Base-by-base conservation (phyloP, 2,888 invertebrate species). In the Orthosia gothica region DNA sequence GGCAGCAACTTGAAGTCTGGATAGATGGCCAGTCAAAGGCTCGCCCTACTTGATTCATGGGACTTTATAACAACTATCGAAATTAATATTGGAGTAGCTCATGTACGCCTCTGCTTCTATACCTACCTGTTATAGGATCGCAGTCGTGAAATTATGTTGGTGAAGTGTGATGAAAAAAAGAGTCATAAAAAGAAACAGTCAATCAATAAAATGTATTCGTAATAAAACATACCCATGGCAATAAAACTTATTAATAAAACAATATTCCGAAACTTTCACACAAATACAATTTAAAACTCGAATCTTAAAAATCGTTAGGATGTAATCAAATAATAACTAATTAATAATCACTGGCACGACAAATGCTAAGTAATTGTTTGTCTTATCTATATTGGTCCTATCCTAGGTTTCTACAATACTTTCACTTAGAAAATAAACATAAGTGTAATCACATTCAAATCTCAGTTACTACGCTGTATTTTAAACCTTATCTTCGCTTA, bases 401-500 rank as follows among this genome's bases (percentile, higher is more conserved):
- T 65, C 59, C 58, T 71, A 83, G 11, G 62, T 73, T 63, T 65
- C 67, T 74, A 70, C 64, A 75, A 68, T 79, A 79, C 74, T 76
- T 84, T 84, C 74, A 75, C 82, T 74, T 75, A 81, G 54, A 73
- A 76, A 74, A 82, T 74, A 79, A 63, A 70, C 72, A 63, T 66
- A 45, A 72, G 52, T 66, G 45, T 70, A 79, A 83, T 84, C 78
- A 88, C 84, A 77, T 77, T 77, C 63, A 74, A 61, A 64, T 67
- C 23, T 70, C 15, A 20, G 20, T 71, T n/a, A 18, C 20, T 73
- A 71, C 45, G 50, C 65, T 58, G 26, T 69, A 45, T 61, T 74
- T 89, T 80, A 95, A 68, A 95, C 94, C 87, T 96, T 96, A 63
- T 94, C 95, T 88, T 96, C 96, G 73, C 92, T 89, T n/a, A 96